phyloP scores from a whole-genome alignment of 2,888 invertebrate genomes.

The Eupithecia pulchellata region DNA sequence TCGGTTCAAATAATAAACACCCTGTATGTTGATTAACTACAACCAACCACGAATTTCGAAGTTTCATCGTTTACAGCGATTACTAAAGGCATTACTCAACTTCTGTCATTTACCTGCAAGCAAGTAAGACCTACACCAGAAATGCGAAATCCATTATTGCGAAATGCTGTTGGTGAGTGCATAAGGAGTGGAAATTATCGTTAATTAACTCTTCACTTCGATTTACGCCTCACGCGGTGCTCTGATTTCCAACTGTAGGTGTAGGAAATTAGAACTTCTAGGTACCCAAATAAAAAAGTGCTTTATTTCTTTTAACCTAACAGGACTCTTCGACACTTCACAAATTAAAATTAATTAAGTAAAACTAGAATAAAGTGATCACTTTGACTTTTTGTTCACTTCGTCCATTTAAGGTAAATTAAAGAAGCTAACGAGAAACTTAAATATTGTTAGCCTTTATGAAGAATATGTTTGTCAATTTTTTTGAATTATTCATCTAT shows the following conservation, averaged over 20 bases:
- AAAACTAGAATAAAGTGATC: too few species aligned
- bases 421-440: too few species aligned
- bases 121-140: constrained; percentile 16
- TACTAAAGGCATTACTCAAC: background rate
- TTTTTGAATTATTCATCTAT: too few species aligned
- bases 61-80: background rate
- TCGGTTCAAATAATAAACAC: background rate
- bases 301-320: too few species aligned
- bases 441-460: too few species aligned
- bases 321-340: too few species aligned
- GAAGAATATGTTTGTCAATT: too few species aligned
- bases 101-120: background rate
- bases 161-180: constrained; percentile 12
- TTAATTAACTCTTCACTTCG: constrained; percentile 21
- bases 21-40: background rate
- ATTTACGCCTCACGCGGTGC: background rate
- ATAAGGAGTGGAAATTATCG: constrained; percentile 24
- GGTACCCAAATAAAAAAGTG: background rate
- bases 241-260: background rate
- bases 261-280: background rate
- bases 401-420: too few species aligned
- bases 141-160: constrained; percentile 22
- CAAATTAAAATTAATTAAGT: too few species aligned
- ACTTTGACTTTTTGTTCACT: too few species aligned
- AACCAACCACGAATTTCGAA: background rate